phyloP scores from a whole-genome alignment of 2,113 vertebrate species.

The Malurus alboscapulatus region DNA sequence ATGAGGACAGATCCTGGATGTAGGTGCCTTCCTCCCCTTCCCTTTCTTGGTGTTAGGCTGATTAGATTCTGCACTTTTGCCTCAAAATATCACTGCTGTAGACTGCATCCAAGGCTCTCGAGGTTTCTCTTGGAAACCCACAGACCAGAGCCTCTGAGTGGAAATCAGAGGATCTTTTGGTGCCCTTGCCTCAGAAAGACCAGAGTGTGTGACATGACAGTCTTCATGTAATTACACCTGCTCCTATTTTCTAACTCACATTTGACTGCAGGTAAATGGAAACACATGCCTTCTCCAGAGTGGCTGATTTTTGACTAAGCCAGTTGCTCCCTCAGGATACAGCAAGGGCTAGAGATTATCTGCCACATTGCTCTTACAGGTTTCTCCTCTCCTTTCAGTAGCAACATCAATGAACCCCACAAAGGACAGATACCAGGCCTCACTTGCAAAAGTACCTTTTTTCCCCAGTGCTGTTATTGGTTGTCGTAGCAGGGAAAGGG shows the following conservation, averaged over 20 bases:
- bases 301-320: not conserved
- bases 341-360: constrained; percentile 30
- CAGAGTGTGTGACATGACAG: not conserved
- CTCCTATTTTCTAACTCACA: not conserved
- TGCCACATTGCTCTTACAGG: not conserved
- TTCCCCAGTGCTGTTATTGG: not conserved
- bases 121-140: not conserved
- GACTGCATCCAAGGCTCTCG: not conserved
- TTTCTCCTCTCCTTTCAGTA: constrained; percentile 5
- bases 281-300: not conserved
- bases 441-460: not conserved
- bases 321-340: constrained; percentile 31
- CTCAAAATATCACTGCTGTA: constrained; percentile 30
- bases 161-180: not conserved
- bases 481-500: not conserved
- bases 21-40: constrained; percentile 45
- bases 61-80: constrained; percentile 29
- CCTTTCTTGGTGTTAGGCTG: constrained; percentile 21
- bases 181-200: not conserved
- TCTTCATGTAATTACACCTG: not conserved
- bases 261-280: not conserved
- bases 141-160: not conserved
- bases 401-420: not conserved
- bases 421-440: not conserved
- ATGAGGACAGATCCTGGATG: not conserved